Conservation (phyloP, 2,888 invertebrate genomes). For the Anthrax anthrax region DNA sequence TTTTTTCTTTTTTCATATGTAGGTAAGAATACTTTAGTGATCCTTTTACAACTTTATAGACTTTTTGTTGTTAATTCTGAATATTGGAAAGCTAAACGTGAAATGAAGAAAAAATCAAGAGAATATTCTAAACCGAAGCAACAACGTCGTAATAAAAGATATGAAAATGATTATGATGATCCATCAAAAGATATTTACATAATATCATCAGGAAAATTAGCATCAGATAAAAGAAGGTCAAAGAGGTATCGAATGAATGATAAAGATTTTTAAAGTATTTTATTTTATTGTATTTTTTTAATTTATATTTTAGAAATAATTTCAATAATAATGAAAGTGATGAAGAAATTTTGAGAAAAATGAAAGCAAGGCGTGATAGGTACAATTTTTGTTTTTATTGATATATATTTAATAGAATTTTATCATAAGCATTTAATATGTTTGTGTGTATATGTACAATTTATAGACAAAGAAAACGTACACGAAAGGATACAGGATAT, state of each 20-base stretch:
- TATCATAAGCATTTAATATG: too few species aligned
- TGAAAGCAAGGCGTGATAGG: neutral
- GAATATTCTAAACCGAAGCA: slow-evolving; percentile 20
- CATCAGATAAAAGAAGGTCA: slow-evolving; percentile 24
- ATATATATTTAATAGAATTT: too few species aligned
- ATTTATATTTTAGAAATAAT: slow-evolving; percentile 1
- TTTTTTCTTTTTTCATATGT: slow-evolving; percentile 19
- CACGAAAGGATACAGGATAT: slow-evolving; percentile 50
- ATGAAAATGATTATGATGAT: slow-evolving; percentile 26
- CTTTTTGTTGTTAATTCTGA: slow-evolving; percentile 68
- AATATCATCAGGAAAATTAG: slow-evolving; percentile 34
- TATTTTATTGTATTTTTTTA: neutral
- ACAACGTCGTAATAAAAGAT: slow-evolving; percentile 15
- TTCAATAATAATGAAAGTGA: slow-evolving; percentile 5
- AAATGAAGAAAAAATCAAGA: slow-evolving; percentile 20
- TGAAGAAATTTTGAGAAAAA: slow-evolving; percentile 3
- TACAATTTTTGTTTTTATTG: too few species aligned
- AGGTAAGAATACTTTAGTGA: slow-evolving; percentile 68
- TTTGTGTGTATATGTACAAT: neutral
- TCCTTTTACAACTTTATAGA: slow-evolving; percentile 71
- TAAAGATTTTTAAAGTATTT: neutral
- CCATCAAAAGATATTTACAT: slow-evolving; percentile 39
- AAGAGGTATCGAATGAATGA: slow-evolving; percentile 8
- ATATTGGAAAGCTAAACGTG: slow-evolving; percentile 36
- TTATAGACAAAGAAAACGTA: slow-evolving; percentile 22